These are phyloP conservation scores for Maniola hyperantus DNA, from an alignment of 2,888 invertebrate species.

Conservation along the genomic window DNA sequence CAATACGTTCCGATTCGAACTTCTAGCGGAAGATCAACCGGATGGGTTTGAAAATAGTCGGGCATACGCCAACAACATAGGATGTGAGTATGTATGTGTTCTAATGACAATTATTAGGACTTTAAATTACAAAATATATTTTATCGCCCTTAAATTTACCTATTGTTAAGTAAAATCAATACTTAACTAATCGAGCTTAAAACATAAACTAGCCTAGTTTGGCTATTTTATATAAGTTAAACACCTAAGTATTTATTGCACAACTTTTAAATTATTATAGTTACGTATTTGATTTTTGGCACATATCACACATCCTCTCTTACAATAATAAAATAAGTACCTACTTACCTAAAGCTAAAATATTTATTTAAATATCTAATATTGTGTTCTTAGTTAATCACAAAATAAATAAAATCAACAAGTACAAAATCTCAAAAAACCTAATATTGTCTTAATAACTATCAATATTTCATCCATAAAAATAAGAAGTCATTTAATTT, in stretches of 20 bases:
- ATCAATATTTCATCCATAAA: background rate
- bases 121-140: background rate
- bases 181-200: background rate
- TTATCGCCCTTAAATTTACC: background rate
- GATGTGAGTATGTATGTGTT: background rate
- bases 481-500: conserved; percentile 4
- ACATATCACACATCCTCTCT: conserved; percentile 36
- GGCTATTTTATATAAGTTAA: background rate
- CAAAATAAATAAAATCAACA: conserved; percentile 18
- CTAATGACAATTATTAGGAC: background rate
- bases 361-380: conserved; percentile 3
- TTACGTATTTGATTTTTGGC: conserved; percentile 42
- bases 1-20: no score
- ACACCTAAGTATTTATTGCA: conserved; percentile 19
- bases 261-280: background rate
- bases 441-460: background rate
- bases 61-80: background rate
- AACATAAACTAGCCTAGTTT: background rate
- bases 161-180: background rate
- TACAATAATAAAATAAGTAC: conserved; percentile 10
- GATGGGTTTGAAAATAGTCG: background rate
- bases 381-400: conserved; percentile 32
- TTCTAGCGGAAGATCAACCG: background rate
- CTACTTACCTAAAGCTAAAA: conserved; percentile 22
- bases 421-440: background rate